A percentile compares a stretch with the other conserved stretches of the same genome.
Conservation (phyloP, 2,797 vertebrate species). For the Margarornis squamiger region DNA sequence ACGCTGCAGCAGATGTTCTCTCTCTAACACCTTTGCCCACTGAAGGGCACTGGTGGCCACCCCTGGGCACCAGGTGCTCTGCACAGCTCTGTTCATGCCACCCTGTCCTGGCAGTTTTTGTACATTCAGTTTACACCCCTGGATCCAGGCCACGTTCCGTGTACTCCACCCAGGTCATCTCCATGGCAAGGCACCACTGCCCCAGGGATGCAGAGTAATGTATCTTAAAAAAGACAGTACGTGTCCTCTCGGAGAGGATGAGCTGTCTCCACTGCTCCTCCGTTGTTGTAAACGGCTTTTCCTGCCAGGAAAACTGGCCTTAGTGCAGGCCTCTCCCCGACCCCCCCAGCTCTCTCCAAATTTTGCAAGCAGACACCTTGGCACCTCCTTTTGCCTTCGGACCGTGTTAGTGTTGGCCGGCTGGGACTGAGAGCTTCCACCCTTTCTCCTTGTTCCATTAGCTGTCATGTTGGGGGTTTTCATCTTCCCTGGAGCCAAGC, state of each 20-base stretch:
- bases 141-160: neutral
- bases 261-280: neutral
- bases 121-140: neutral
- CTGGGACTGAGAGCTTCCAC: slow-evolving; percentile 61
- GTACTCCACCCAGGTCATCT: neutral
- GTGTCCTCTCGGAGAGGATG: neutral
- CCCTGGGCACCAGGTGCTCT: neutral
- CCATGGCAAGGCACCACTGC: neutral
- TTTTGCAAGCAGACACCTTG: slow-evolving; percentile 68
- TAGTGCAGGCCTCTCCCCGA: neutral
- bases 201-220: neutral
- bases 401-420: slow-evolving; percentile 73
- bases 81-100: neutral
- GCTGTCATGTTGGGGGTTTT: slow-evolving; percentile 69
- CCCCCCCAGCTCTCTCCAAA: slow-evolving; percentile 17
- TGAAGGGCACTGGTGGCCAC: neutral
- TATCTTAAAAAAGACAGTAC: neutral
- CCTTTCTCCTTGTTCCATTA: slow-evolving; percentile 61
- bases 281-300: neutral
- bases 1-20: neutral
- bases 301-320: neutral
- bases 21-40: neutral
- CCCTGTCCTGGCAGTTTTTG: neutral
- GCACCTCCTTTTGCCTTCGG: slow-evolving; percentile 45
- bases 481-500: slow-evolving; percentile 63